A percentile compares a stretch with the other conserved stretches of the same genome.
phyloP scores from a whole-genome alignment of 2,888 invertebrate genomes.

The Pyralis farinalis region DNA sequence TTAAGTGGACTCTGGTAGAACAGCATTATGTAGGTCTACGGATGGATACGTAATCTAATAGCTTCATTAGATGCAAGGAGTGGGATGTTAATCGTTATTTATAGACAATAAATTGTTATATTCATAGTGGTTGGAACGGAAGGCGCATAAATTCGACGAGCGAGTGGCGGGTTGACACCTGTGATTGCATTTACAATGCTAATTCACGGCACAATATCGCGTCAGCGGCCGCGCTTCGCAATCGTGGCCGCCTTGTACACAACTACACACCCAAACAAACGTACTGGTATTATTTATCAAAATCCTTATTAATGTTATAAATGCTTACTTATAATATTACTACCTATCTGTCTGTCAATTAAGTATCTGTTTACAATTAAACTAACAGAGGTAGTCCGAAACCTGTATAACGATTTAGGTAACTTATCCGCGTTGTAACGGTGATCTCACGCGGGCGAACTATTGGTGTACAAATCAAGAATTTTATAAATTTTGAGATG shows the following conservation, averaged over 20 bases:
- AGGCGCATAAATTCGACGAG: slow-evolving; percentile 74
- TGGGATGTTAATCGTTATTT: slow-evolving; percentile 63
- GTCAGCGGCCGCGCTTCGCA: slow-evolving; percentile 45
- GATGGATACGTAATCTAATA: slow-evolving; percentile 39
- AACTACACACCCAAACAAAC: slow-evolving; percentile 16
- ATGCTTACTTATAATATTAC: too few species aligned
- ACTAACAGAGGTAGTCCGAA: too few species aligned
- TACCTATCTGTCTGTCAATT: too few species aligned
- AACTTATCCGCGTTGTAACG: too few species aligned
- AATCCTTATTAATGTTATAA: too few species aligned
- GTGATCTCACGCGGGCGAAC: too few species aligned
- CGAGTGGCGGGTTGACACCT: slow-evolving; percentile 74
- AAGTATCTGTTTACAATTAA: too few species aligned
- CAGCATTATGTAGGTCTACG: slow-evolving; percentile 1
- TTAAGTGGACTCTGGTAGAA: not conserved
- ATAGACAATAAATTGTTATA: slow-evolving; percentile 71
- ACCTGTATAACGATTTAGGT: too few species aligned
- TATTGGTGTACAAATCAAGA: too few species aligned
- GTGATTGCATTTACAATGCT: slow-evolving; percentile 81
- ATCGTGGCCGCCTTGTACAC: slow-evolving; percentile 16
- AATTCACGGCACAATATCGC: slow-evolving; percentile 71
- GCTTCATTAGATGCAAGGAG: slow-evolving; percentile 51
- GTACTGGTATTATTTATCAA: too few species aligned
- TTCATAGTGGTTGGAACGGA: slow-evolving; percentile 64
- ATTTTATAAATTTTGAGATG: too few species aligned